Percentiles rank a stretch among this genome's conserved stretches.
phyloP scores from a whole-genome alignment of 2,888 invertebrate species.

The Troglohyphantes excavatus region DNA sequence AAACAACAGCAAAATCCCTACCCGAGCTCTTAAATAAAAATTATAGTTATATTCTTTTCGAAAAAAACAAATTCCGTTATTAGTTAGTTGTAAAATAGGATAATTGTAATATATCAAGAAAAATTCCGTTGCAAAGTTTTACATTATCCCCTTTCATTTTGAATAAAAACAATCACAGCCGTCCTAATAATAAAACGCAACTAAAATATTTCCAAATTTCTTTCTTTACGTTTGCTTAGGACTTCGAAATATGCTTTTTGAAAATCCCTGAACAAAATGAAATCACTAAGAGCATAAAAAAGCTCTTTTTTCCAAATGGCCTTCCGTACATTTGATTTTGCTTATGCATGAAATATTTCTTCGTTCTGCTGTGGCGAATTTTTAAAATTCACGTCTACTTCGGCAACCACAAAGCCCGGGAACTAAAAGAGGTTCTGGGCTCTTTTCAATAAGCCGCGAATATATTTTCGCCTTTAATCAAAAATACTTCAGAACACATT shows the following conservation, averaged over 20 bases:
- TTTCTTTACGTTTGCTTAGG: not conserved
- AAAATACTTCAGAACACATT: slow-evolving; percentile 14
- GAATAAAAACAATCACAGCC: not conserved
- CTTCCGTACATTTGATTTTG: slow-evolving; percentile 18
- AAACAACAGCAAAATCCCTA: no score
- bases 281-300: slow-evolving; percentile 11
- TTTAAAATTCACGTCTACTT: slow-evolving; percentile 10
- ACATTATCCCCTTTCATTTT: no score
- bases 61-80: no score
- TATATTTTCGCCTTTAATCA: slow-evolving; percentile 26
- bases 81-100: no score
- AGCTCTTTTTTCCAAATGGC: not conserved
- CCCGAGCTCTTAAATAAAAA: no score
- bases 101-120: no score
- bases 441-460: not conserved
- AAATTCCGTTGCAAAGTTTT: no score
- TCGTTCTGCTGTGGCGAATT: not conserved
- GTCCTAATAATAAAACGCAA: not conserved
- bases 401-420: not conserved
- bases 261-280: slow-evolving; percentile 1
- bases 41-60: no score
- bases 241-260: not conserved
- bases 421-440: not conserved
- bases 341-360: slow-evolving; percentile 10
- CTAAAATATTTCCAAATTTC: not conserved